Base-by-base conservation (phyloP, 2,797 vertebrate species). In the Spheniscus humboldti region DNA sequence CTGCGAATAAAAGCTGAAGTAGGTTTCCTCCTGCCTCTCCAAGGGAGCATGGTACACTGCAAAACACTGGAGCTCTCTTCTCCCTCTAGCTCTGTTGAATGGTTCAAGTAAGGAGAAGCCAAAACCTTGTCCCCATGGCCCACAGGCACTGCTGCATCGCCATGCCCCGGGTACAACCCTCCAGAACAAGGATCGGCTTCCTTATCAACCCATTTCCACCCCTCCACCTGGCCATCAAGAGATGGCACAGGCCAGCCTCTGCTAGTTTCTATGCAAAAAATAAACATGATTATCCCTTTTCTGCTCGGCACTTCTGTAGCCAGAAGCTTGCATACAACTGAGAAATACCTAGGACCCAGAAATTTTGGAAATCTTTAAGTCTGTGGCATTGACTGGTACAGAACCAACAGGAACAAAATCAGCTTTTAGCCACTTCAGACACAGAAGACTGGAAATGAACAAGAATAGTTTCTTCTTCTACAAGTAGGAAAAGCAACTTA, bases 111-210 rank as follows among this genome's bases (percentile, higher is more conserved):
- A 64, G 30, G 30, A 81, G 45, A 67, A 88, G 57, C 11, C 1
- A 0, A 75, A 91, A 39, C 2, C 41, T 31, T 13, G 25, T 39
- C 7, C 14, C 25, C 19, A 3, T 1, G 18, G 37, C 25, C 17
- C 28, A 25, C 19, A 53, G 35, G n/a, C 5, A 18, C 10, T 48
- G 62, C 41, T 57, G 17, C 8, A 17, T 39, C 10, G 7, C 7
- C 25, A 3, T 18, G 5, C 1, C 25, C 28, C 2, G 1, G 3
- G 4, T 17, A 41, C 25, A 53, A n/a, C 28, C 3, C 39, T 77
- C 10, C 14, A 30, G 56, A 84, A 41, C 6, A 50, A 53, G 15
- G 27, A 73, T 14, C 1, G 2, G 6, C 5, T 88, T 66, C 13
- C 28, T 15, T 18, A 18, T 18, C 30, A 41, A 5, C 8, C 9